Evolutionary conservation across 2,797 vertebrate species (phyloP).

Genomic region (Alectoris magna): DNA sequence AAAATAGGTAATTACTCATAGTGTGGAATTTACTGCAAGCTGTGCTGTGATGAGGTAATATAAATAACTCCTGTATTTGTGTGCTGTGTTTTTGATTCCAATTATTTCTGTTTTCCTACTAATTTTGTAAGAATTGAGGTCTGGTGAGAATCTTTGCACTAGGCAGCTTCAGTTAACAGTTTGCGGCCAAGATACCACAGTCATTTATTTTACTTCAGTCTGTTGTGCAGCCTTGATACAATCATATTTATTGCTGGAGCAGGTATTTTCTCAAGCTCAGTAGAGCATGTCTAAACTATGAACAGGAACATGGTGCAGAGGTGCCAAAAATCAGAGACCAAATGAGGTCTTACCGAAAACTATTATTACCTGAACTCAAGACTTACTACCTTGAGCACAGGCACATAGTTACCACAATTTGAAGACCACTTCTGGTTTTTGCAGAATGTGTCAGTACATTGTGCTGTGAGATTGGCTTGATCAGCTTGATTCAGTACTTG

Average conservation of each 20-base stretch:
- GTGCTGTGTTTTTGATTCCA: constrained; percentile 44
- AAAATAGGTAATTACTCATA: constrained; percentile 55
- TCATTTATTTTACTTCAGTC: neutral
- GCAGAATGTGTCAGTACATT: neutral
- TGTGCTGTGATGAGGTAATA: constrained; percentile 46
- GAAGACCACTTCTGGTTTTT: neutral
- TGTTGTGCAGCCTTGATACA: neutral
- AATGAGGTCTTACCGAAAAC: neutral
- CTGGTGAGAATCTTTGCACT: neutral
- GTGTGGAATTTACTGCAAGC: constrained; percentile 39
- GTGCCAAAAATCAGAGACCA: neutral
- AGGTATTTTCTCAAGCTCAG: neutral
- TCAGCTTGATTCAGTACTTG: neutral
- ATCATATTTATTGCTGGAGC: neutral
- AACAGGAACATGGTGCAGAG: constrained; percentile 4
- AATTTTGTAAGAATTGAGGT: constrained; percentile 46
- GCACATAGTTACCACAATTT: neutral
- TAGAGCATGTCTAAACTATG: neutral
- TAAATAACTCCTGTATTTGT: constrained; percentile 28
- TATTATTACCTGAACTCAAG: neutral
- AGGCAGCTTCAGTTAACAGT: neutral
- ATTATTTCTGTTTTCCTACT: constrained; percentile 51
- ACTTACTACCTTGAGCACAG: neutral
- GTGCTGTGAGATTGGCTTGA: neutral
- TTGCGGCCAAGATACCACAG: neutral